Conservation (phyloP, 2,113 vertebrate genomes). For the Myiagra hebetior region DNA sequence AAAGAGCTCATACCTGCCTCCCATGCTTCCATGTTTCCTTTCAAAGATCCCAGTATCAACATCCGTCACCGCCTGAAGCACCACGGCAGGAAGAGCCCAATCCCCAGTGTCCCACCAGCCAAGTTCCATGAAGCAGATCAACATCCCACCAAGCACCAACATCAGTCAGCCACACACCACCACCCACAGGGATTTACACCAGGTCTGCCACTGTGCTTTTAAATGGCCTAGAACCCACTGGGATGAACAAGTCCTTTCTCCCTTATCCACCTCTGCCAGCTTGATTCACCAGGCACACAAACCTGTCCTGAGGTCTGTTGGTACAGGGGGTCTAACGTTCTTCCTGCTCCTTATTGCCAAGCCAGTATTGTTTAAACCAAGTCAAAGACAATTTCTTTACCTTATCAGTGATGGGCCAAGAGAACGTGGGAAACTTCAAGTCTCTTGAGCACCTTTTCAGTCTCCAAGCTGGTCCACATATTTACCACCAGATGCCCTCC, state of each 20-base stretch:
- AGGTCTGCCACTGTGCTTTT: neutral
- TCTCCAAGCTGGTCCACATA: neutral
- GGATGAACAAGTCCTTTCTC: neutral
- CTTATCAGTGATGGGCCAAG: neutral
- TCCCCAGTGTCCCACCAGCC: rapidly evolving
- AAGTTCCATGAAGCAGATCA: neutral
- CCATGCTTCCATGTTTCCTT: neutral
- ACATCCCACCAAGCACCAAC: neutral
- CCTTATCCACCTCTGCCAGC: neutral
- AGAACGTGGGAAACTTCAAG: neutral
- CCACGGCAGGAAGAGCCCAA: neutral
- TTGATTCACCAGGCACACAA: neutral
- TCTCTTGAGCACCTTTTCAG: neutral
- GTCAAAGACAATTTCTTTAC: neutral
- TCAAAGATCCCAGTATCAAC: neutral
- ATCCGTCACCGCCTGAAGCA: neutral
- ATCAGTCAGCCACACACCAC: neutral
- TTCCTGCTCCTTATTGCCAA: neutral
- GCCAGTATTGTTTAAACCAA: neutral
- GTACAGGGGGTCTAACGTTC: neutral
- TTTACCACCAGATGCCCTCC: neutral
- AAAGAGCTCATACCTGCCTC: neutral
- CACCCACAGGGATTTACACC: neutral
- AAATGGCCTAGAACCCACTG: neutral
- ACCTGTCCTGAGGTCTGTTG: neutral